These are phyloP conservation scores for Phylloscopus trochilus DNA, from an alignment of 2,113 vertebrate species.

Conservation along the genomic window DNA sequence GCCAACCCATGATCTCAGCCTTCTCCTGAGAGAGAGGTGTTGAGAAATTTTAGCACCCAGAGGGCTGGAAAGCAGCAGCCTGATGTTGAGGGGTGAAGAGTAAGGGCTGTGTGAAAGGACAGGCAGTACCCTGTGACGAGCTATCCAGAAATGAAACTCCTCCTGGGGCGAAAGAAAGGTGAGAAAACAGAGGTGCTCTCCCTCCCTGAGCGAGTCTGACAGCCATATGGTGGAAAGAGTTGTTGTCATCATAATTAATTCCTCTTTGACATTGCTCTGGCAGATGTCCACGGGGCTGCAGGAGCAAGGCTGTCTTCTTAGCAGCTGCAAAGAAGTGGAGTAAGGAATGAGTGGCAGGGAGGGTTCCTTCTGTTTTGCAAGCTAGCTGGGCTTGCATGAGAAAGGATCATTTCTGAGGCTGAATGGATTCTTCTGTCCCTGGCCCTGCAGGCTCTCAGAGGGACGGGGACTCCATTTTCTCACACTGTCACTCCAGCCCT, in stretches of 20 bases:
- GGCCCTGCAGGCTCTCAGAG: not conserved
- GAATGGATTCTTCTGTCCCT: not conserved
- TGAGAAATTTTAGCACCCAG: not conserved
- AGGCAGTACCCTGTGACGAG: not conserved
- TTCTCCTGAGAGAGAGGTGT: not conserved
- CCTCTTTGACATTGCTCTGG: not conserved
- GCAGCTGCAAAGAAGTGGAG: not conserved
- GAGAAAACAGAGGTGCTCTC: conserved; percentile 12
- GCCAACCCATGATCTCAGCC: not conserved
- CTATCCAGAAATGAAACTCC: not conserved
- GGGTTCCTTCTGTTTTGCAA: not conserved
- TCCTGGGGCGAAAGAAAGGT: not conserved
- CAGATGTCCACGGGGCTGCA: not conserved
- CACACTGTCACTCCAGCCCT: not conserved
- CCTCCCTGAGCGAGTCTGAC: not conserved
- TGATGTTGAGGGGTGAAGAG: not conserved
- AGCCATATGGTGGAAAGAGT: conserved; percentile 19
- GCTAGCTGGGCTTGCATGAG: not conserved
- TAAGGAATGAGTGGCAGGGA: not conserved
- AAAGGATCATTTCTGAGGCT: not conserved
- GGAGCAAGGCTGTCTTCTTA: not conserved
- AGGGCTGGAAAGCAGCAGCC: not conserved
- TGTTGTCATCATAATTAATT: not conserved
- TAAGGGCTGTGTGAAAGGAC: not conserved
- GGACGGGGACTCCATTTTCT: not conserved